Evolutionary conservation across 2,797 vertebrate species (phyloP).

Genomic region (Dendrocincla fuliginosa): DNA sequence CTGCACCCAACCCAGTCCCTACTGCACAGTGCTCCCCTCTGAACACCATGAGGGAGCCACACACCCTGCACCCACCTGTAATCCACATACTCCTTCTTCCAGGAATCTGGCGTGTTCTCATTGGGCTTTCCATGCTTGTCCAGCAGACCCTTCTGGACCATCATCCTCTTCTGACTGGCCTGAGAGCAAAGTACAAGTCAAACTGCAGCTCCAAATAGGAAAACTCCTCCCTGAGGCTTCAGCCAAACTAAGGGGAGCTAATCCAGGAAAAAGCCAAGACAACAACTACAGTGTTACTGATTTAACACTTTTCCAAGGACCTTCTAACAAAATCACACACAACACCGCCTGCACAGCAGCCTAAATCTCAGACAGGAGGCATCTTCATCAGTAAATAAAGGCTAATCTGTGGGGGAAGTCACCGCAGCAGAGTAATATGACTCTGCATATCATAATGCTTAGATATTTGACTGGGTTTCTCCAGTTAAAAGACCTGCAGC

Average conservation of each 20-base stretch:
- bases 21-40: background rate
- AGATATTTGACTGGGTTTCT: background rate
- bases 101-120: conserved; percentile 84
- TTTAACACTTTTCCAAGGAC: background rate
- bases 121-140: conserved; percentile 93
- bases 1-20: background rate
- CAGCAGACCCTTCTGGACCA: conserved; percentile 93
- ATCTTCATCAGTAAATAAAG: background rate
- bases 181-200: conserved; percentile 43
- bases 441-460: background rate
- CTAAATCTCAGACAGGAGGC: background rate
- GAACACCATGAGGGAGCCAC: background rate
- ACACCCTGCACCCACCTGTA: conserved; percentile 80
- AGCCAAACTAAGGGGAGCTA: background rate
- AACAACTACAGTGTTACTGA: background rate
- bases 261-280: background rate
- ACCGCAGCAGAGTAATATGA: background rate
- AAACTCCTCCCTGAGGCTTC: background rate
- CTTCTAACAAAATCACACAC: background rate
- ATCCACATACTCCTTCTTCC: conserved; percentile 87
- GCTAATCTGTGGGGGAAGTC: background rate
- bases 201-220: background rate
- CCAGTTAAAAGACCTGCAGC: background rate
- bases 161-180: conserved; percentile 94
- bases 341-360: background rate